These are phyloP conservation scores for Trichogramma pretiosum DNA, from an alignment of 1,140 invertebrate species.

Conservation along the genomic window DNA sequence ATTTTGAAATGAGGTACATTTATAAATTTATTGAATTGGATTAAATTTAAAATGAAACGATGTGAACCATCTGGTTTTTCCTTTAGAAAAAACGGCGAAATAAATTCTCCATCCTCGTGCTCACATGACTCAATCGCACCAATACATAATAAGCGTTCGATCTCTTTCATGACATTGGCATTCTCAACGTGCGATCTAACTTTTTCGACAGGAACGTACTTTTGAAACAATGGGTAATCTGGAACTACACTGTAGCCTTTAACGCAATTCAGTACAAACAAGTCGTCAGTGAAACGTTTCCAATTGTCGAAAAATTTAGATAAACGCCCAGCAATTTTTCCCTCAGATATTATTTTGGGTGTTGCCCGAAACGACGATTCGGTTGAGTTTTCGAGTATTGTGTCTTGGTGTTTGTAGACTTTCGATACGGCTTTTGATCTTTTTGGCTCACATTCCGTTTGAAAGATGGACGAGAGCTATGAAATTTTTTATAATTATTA, in stretches of 20 bases:
- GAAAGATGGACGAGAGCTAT: background rate
- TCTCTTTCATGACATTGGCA: background rate
- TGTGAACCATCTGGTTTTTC: conserved; percentile 2
- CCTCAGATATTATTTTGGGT: background rate
- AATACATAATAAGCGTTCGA: background rate
- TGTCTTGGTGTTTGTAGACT: background rate
- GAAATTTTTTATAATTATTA: background rate
- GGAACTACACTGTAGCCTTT: background rate
- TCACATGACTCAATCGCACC: background rate
- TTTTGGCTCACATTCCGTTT: background rate
- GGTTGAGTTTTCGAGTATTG: background rate
- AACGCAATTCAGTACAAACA: conserved; percentile 1
- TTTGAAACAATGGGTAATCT: background rate
- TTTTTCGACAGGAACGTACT: background rate
- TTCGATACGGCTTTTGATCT: background rate
- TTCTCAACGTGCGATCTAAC: background rate
- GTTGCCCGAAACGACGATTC: background rate
- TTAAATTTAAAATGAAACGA: conserved; percentile 7
- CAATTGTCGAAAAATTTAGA: background rate
- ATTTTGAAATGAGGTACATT: conserved; percentile 5
- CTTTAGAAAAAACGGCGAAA: conserved; percentile 6
- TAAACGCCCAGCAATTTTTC: conserved; percentile 2
- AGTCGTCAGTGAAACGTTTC: background rate
- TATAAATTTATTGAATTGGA: conserved; percentile 8
- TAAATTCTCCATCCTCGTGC: background rate